phyloP scores from a whole-genome alignment of 2,888 invertebrate genomes.

The Lordiphosa fenestrarum region DNA sequence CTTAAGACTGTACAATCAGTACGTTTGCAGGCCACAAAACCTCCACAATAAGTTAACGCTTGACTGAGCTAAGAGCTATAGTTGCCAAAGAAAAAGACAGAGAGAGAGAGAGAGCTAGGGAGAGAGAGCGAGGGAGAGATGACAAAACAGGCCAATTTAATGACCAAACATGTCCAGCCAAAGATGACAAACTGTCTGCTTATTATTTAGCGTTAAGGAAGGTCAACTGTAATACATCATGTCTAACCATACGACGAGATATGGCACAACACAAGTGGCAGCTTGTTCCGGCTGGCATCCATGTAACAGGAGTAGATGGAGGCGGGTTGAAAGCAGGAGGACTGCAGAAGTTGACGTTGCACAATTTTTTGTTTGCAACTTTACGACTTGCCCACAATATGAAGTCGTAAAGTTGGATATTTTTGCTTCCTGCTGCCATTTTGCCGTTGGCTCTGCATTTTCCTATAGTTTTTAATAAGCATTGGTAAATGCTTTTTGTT shows the following conservation, averaged over 20 bases:
- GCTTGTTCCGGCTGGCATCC: conserved; percentile 41
- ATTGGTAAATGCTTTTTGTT: conserved; percentile 41
- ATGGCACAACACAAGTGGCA: conserved; percentile 55
- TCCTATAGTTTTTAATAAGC: conserved; percentile 69
- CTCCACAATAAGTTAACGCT: conserved; percentile 50
- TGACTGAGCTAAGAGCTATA: conserved; percentile 32
- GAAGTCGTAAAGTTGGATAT: conserved; percentile 73
- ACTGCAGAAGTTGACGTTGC: conserved; percentile 56
- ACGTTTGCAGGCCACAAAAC: conserved; percentile 65
- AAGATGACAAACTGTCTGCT: conserved; percentile 67
- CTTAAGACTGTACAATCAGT: conserved; percentile 41
- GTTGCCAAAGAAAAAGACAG: conserved; percentile 8
- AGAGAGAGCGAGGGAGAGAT: conserved; percentile 22
- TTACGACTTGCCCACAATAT: conserved; percentile 74
- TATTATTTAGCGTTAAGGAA: conserved; percentile 34
- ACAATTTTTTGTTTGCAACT: conserved; percentile 40
- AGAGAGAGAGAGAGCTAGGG: conserved; percentile 31
- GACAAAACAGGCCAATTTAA: conserved; percentile 40
- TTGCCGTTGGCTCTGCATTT: conserved; percentile 37
- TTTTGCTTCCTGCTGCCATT: conserved; percentile 62
- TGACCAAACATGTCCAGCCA: conserved; percentile 35
- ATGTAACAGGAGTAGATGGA: conserved; percentile 18
- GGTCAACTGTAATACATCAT: conserved; percentile 48
- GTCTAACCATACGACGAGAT: conserved; percentile 29
- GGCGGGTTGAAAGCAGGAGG: background rate